Conservation (phyloP, 2,888 invertebrate species). For the Apamea crenata region DNA sequence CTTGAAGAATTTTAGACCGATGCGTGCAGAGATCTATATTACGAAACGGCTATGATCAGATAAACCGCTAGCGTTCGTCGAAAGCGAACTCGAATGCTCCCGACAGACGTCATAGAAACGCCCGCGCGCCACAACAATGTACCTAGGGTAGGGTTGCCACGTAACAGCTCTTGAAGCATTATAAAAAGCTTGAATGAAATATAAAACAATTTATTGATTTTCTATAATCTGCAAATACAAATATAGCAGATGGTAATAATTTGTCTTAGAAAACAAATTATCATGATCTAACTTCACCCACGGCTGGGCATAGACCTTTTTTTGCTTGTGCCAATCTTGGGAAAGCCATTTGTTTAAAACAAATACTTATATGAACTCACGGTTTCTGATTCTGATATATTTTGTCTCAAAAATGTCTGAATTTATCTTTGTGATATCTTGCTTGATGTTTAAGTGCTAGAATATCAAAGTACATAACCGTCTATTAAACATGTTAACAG, state of each 20-base stretch:
- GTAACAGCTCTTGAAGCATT: not conserved
- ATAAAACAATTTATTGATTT: not conserved
- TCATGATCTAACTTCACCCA: not conserved
- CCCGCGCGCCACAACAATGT: conserved; percentile 65
- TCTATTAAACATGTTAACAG: conserved; percentile 17
- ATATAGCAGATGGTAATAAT: not conserved
- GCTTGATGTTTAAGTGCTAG: not conserved
- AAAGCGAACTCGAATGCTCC: conserved; percentile 78
- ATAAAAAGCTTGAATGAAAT: not conserved
- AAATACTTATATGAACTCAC: not conserved
- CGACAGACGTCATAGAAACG: conserved; percentile 75
- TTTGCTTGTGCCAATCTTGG: not conserved
- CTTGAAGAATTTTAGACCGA: conserved; percentile 78
- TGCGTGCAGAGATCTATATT: conserved; percentile 81
- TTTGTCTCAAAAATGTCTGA: not conserved
- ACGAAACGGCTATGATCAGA: conserved; percentile 84
- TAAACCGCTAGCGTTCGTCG: conserved; percentile 79
- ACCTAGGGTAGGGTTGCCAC: conserved; percentile 56
- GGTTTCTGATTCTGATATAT: not conserved
- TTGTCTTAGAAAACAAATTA: not conserved
- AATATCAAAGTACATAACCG: not conserved
- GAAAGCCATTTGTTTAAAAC: not conserved
- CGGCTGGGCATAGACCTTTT: not conserved
- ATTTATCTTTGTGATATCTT: not conserved
- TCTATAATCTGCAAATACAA: not conserved